Conservation (phyloP, 2,888 invertebrate species). For the Orthosia incerta region DNA sequence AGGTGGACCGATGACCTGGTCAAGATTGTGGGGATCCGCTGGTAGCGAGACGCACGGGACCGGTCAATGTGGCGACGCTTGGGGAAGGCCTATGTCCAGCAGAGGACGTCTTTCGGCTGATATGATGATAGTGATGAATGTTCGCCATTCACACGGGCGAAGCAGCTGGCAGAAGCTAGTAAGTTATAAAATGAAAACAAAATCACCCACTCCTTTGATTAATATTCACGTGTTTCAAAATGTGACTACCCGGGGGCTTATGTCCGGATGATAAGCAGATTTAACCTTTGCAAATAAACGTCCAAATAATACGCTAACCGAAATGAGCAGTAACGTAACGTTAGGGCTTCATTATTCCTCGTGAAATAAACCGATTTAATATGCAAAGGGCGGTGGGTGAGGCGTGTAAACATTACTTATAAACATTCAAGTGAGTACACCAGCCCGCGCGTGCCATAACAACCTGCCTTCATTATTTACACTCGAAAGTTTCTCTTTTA, state of each 20-base stretch:
- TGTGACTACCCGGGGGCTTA: background rate
- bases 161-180: too few relatives aligned
- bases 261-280: background rate
- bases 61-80: too few relatives aligned
- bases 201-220: background rate
- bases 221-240: constrained; percentile 11
- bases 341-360: constrained; percentile 49
- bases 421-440: constrained; percentile 45
- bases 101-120: too few relatives aligned
- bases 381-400: constrained; percentile 51
- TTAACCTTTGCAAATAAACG: background rate
- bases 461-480: constrained; percentile 46
- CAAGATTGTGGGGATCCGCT: too few relatives aligned
- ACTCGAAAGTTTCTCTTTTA: constrained; percentile 44
- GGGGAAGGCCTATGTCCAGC: too few relatives aligned
- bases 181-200: background rate
- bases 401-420: constrained; percentile 51
- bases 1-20: too few relatives aligned
- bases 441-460: constrained; percentile 38
- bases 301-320: constrained; percentile 2
- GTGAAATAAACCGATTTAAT: constrained; percentile 58
- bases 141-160: too few relatives aligned
- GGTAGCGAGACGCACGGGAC: too few relatives aligned
- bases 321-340: constrained; percentile 26
- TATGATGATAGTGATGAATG: too few relatives aligned